phyloP scores from a whole-genome alignment of 2,113 vertebrate genomes.

The Acanthisitta chloris region DNA sequence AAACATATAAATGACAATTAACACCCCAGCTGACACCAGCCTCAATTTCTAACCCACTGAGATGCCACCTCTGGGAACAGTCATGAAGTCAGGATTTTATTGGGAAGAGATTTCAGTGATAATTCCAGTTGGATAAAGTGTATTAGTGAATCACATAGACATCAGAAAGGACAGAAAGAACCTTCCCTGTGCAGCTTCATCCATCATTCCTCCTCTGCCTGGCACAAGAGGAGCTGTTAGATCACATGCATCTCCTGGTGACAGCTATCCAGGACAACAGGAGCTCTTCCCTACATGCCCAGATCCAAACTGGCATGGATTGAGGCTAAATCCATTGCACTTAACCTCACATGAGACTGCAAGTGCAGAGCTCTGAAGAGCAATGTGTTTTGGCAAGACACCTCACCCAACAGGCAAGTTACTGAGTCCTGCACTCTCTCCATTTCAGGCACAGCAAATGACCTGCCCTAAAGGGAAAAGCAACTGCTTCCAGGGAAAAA shows the following conservation, averaged over 20 bases:
- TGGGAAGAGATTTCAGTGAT: not conserved
- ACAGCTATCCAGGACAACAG: not conserved
- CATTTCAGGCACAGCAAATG: not conserved
- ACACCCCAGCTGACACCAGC: not conserved
- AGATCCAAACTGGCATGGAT: not conserved
- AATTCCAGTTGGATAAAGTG: not conserved
- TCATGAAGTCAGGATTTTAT: not conserved
- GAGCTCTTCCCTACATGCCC: rapidly evolving
- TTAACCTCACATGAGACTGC: rapidly evolving
- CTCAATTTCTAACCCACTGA: not conserved
- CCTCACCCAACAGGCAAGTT: not conserved
- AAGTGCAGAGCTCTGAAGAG: not conserved
- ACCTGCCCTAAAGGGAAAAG: not conserved
- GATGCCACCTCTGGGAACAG: not conserved
- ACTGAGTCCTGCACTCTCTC: not conserved
- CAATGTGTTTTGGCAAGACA: not conserved
- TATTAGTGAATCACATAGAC: not conserved
- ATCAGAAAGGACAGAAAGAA: not conserved
- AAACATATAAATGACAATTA: not conserved
- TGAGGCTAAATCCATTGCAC: not conserved
- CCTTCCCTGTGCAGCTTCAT: not conserved
- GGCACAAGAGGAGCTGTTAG: not conserved
- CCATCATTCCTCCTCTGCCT: rapidly evolving
- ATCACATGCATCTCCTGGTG: rapidly evolving
- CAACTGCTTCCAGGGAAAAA: not conserved